Conservation (phyloP, 2,888 invertebrate species). For the Epicampocera succincta region DNA sequence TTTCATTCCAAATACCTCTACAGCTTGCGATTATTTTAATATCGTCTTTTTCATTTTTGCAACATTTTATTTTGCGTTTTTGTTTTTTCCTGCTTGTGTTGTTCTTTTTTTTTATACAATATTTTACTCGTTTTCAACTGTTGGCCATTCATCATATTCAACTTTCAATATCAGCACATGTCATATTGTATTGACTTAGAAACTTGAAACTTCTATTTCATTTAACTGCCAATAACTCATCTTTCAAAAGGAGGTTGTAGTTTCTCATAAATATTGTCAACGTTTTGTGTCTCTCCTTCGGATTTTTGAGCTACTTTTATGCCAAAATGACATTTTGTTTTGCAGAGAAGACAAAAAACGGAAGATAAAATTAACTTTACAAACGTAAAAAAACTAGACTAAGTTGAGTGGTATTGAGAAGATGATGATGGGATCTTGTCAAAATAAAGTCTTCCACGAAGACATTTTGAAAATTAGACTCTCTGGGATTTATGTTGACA, state of each 20-base stretch:
- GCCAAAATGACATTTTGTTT: constrained; percentile 57
- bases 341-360: constrained; percentile 17
- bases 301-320: constrained; percentile 15
- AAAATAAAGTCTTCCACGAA: constrained; percentile 54
- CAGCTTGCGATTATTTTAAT: no score
- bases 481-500: neutral
- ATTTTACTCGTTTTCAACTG: no score
- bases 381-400: neutral
- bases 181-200: constrained; percentile 54
- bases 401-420: constrained; percentile 23
- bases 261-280: constrained; percentile 53
- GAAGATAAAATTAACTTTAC: constrained; percentile 6
- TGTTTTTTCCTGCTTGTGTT: neutral
- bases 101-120: neutral
- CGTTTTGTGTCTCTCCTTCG: constrained; percentile 33
- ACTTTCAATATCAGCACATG: constrained; percentile 57
- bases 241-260: constrained; percentile 30
- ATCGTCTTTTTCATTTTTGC: no score
- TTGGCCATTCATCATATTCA: constrained; percentile 48
- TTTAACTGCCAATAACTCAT: constrained; percentile 66
- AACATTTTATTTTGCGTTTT: neutral
- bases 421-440: constrained; percentile 57
- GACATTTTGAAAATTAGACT: constrained; percentile 15
- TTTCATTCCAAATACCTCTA: no score
- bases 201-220: constrained; percentile 57